A percentile compares a stretch with the other conserved stretches of the same genome.
phyloP scores from a whole-genome alignment of 2,888 invertebrate genomes.

The Atherix ibis region DNA sequence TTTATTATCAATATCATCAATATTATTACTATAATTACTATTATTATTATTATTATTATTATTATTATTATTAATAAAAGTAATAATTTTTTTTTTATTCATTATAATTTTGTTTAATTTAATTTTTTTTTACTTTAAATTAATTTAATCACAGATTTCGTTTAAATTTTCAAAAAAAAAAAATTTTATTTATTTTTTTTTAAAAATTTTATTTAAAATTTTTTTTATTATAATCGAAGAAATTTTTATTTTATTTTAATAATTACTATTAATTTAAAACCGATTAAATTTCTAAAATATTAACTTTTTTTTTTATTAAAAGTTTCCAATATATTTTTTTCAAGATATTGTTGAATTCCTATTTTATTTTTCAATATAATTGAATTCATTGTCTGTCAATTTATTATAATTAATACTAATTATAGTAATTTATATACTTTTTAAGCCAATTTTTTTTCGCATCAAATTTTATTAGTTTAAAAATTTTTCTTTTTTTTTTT shows the following conservation, averaged over 20 bases:
- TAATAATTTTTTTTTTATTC: constrained; percentile 5
- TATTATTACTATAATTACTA: constrained; percentile 7
- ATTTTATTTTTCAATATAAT: too few species aligned
- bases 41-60: too few species aligned
- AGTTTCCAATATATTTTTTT: neutral
- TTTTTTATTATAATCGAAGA: too few species aligned
- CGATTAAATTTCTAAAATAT: neutral
- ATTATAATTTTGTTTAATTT: constrained; percentile 6
- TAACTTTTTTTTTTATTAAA: neutral
- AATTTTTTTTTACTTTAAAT: constrained; percentile 6
- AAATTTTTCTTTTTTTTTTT: neutral
- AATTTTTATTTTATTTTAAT: constrained; percentile 1
- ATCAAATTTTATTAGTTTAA: too few species aligned
- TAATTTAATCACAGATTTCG: constrained; percentile 13
- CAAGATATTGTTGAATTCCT: too few species aligned
- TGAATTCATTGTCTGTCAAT: too few species aligned
- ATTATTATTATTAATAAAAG: constrained; percentile 6
- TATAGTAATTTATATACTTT: too few species aligned
- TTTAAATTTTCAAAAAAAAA: constrained; percentile 5
- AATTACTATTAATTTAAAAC: neutral
- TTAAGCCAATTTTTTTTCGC: too few species aligned
- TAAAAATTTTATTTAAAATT: constrained; percentile 3
- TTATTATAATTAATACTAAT: too few species aligned
- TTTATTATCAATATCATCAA: too few species aligned
- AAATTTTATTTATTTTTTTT: constrained; percentile 4